phyloP scores from a whole-genome alignment of 2,113 vertebrate genomes.

The Orycteropus afer region DNA sequence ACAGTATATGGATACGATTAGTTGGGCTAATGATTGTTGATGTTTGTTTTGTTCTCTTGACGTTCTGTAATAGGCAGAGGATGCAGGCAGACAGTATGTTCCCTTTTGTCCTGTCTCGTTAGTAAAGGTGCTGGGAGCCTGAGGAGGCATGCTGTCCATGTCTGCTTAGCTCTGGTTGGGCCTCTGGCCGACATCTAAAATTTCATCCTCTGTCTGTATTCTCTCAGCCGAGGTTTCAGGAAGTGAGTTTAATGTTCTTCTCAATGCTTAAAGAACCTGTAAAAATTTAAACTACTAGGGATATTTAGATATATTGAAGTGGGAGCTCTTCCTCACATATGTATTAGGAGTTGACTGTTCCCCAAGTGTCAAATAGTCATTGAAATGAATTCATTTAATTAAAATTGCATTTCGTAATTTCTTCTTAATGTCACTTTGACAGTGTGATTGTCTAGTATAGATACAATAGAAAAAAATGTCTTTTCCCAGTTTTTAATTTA shows the following conservation, averaged over 20 bases:
- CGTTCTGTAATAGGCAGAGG: background rate
- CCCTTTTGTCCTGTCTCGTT: background rate
- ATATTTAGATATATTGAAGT: constrained; percentile 18
- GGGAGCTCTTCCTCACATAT: constrained; percentile 13
- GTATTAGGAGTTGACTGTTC: background rate
- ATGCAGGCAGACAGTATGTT: background rate
- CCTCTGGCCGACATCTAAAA: background rate
- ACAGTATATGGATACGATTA: background rate
- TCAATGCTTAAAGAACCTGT: background rate
- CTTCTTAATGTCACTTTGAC: background rate
- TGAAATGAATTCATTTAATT: background rate
- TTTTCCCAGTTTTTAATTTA: constrained; percentile 4
- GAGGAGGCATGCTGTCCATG: background rate
- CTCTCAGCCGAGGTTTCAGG: background rate
- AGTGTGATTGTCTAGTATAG: background rate
- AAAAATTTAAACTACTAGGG: background rate
- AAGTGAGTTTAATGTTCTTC: background rate
- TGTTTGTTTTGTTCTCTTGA: constrained; percentile 5
- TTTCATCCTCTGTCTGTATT: background rate
- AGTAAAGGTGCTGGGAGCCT: background rate
- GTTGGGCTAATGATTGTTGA: background rate
- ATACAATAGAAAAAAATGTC: background rate
- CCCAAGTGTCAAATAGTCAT: background rate
- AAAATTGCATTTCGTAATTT: constrained; percentile 11
- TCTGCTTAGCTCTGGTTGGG: background rate